phyloP scores from a whole-genome alignment of 2,888 invertebrate species.

The Scelioninae gen. 2 region DNA sequence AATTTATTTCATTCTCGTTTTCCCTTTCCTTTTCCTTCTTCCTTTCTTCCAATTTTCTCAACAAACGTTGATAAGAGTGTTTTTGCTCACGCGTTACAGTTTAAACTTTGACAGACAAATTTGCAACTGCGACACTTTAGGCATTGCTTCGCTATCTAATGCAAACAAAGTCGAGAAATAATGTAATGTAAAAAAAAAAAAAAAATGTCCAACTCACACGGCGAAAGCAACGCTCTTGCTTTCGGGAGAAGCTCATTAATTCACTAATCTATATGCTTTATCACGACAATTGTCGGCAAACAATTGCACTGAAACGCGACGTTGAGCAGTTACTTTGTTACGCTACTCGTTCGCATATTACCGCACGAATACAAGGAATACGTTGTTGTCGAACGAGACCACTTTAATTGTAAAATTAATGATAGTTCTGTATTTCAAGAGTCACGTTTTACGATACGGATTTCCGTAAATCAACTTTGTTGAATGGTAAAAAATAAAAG shows the following conservation, averaged over 20 bases:
- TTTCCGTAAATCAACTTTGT: no score
- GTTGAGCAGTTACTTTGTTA: constrained; percentile 47
- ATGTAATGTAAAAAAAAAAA: constrained; percentile 12
- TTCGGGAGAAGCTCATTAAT: constrained; percentile 42
- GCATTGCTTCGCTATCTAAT: constrained; percentile 8
- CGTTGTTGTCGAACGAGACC: constrained; percentile 7
- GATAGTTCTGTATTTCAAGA: neutral
- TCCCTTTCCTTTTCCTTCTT: no score
- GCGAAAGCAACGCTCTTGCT: constrained; percentile 28
- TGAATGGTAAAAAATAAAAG: no score
- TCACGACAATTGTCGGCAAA: constrained; percentile 49
- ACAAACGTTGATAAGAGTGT: no score
- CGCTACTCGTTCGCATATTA: constrained; percentile 13
- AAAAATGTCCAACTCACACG: constrained; percentile 4
- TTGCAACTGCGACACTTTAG: neutral
- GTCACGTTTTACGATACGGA: no score
- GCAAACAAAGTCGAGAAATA: no score
- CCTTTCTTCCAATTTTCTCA: no score
- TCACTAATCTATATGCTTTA: constrained; percentile 42
- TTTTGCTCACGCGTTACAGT: no score
- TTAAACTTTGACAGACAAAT: no score
- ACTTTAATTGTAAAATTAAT: neutral
- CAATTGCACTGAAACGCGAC: constrained; percentile 35
- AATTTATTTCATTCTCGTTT: no score
- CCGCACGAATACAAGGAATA: constrained; percentile 13